Evolutionary conservation across 1,140 invertebrate genomes (phyloP).

Genomic region (Pseudomyrmex flavicornis): DNA sequence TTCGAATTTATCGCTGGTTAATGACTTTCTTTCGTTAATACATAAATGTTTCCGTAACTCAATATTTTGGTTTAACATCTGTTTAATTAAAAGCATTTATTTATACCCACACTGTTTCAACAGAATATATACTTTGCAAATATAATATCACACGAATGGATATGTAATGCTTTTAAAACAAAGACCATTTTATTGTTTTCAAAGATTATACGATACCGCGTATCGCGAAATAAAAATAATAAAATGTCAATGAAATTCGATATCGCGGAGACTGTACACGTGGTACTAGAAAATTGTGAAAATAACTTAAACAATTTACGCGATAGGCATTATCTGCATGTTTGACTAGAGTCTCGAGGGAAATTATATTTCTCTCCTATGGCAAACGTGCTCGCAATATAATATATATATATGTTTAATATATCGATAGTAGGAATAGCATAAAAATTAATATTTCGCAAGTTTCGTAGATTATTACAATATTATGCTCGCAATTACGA

Average conservation of each 20-base stretch:
- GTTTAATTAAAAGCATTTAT: no score
- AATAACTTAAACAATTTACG: slow-evolving; percentile 52
- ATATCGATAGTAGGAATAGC: slow-evolving; percentile 30
- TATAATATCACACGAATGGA: neutral
- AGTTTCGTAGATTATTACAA: slow-evolving; percentile 15
- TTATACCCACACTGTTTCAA: no score
- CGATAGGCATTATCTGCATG: slow-evolving; percentile 40
- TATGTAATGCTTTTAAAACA: neutral
- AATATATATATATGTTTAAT: slow-evolving; percentile 3
- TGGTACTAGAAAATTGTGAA: slow-evolving; percentile 48
- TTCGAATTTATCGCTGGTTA: neutral
- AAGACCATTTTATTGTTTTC: slow-evolving; percentile 2
- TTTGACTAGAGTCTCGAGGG: slow-evolving; percentile 42
- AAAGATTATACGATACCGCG: neutral
- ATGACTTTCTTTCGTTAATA: slow-evolving; percentile 1
- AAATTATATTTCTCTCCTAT: slow-evolving; percentile 48
- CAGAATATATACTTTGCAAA: neutral
- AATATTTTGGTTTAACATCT: neutral
- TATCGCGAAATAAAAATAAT: neutral
- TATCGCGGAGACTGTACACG: slow-evolving; percentile 8
- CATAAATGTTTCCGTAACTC: neutral
- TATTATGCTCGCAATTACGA: slow-evolving; percentile 6
- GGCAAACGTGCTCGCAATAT: slow-evolving; percentile 4
- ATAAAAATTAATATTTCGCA: slow-evolving; percentile 38
- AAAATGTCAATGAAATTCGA: slow-evolving; percentile 34